Evolutionary conservation across 2,888 invertebrate species (phyloP).

Genomic region (Miltochrista miniata): DNA sequence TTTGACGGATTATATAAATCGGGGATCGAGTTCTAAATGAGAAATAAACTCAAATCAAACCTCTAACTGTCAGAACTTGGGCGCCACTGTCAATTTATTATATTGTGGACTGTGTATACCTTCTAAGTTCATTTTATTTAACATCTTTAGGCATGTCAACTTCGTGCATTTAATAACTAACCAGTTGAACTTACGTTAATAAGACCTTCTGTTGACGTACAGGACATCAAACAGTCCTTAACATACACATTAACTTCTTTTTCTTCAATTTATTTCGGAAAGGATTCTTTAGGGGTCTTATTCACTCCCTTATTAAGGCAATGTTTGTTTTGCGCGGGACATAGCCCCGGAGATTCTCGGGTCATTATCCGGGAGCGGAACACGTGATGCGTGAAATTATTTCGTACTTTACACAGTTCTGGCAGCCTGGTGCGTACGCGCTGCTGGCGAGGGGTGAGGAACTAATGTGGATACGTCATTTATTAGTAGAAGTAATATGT

Average conservation of each 20-base stretch:
- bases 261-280: slow-evolving; percentile 47
- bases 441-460: slow-evolving; percentile 45
- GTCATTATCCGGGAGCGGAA: slow-evolving; percentile 76
- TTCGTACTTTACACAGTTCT: slow-evolving; percentile 81
- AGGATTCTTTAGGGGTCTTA: slow-evolving; percentile 51
- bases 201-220: not conserved
- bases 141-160: no score
- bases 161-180: no score
- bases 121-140: no score
- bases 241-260: slow-evolving; percentile 34
- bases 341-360: slow-evolving; percentile 58
- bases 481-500: not conserved
- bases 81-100: no score
- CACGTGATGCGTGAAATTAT: slow-evolving; percentile 84
- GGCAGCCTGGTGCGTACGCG: slow-evolving; percentile 70
- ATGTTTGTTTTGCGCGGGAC: slow-evolving; percentile 71
- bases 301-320: slow-evolving; percentile 62
- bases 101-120: no score
- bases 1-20: no score
- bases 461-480: slow-evolving; percentile 47
- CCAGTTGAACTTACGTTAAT: not conserved
- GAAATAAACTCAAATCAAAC: no score
- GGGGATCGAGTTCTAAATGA: no score
- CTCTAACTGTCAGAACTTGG: no score
- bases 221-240: slow-evolving; percentile 28